phyloP scores from a whole-genome alignment of 92 coral and sea anemone genomes.

The Siderastrea siderea region DNA sequence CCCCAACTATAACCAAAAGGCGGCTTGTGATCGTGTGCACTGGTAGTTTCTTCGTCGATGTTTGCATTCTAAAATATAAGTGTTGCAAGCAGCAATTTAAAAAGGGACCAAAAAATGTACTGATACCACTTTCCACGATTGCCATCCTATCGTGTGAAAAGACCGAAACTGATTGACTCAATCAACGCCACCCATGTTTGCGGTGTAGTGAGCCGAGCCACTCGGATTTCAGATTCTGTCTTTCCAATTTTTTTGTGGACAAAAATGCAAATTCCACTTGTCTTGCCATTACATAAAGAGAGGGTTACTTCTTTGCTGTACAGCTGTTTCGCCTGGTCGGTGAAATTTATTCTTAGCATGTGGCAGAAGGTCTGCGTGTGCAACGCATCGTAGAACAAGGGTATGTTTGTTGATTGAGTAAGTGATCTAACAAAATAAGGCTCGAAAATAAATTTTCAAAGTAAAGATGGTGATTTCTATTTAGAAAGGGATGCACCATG shows the following conservation, averaged over 20 bases:
- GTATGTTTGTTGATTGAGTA: neutral
- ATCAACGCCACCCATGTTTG: no score
- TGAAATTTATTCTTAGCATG: neutral
- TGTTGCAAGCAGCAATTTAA: neutral
- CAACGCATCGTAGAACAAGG: neutral
- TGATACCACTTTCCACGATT: neutral
- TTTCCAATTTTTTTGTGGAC: neutral
- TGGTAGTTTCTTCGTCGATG: neutral
- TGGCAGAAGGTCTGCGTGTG: neutral
- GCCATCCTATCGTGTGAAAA: neutral
- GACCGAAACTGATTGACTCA: neutral
- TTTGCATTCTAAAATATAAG: no score
- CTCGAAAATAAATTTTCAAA: neutral
- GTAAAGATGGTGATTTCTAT: neutral
- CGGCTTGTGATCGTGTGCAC: neutral
- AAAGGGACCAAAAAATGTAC: neutral
- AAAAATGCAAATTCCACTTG: neutral
- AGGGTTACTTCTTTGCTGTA: neutral
- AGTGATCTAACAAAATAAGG: neutral
- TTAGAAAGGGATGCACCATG: no score
- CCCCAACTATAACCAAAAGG: neutral
- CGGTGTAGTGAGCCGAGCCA: neutral
- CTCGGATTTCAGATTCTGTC: neutral
- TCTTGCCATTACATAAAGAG: neutral
- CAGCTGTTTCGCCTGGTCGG: neutral